Base-by-base conservation (phyloP, 2,797 vertebrate genomes). In the Coregonus suidteri region DNA sequence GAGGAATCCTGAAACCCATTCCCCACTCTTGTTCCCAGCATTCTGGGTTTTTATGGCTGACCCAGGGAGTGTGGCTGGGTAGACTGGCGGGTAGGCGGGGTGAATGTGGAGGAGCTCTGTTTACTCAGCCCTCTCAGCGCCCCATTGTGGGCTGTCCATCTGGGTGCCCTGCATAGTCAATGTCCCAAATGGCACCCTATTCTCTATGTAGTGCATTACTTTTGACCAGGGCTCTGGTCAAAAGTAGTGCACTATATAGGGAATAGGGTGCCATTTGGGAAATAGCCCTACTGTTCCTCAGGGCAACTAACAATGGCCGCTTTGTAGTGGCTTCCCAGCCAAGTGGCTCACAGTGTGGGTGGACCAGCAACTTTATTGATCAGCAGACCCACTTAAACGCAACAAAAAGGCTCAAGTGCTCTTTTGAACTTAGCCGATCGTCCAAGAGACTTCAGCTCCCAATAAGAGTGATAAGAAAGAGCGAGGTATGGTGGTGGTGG, bases 1-100 rank as follows among this genome's bases (percentile, higher is more conserved):
- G 77, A 72, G 81, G 87, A 91, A 88, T 92, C 83, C 88, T 84
- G 74, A 65, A 79, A 92, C 77, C 81, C 71, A 71, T 82, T 88
- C 90, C 88, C 84, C 83, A 88, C 80, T 88, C 41, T 51, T 59
- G 52, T 74, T 79, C 30, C 47, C 84, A 54, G 71, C 30, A 13
- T 66, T 78, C 80, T 80, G 64, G 64, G 25, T 13, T 47, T 47
- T 25, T 20, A 52, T 53, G 51, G 18, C 66, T 73, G 76, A 37
- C 56, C 54, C 37, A 6, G 56, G 30, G 15, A 6, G 31, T 67
- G 64, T 47, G 14, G 35, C 34, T 47, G 74, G 59, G 70, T 15
- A 72, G 51, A 18, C 1, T 11, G 71, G 52, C 52, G 31, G 51
- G n/a, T 3, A 11, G 47, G 54, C 3, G 13, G 59, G 4, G 66